These are phyloP conservation scores for Sericinus montela DNA, from an alignment of 2,888 invertebrate species.

Conservation along the genomic window DNA sequence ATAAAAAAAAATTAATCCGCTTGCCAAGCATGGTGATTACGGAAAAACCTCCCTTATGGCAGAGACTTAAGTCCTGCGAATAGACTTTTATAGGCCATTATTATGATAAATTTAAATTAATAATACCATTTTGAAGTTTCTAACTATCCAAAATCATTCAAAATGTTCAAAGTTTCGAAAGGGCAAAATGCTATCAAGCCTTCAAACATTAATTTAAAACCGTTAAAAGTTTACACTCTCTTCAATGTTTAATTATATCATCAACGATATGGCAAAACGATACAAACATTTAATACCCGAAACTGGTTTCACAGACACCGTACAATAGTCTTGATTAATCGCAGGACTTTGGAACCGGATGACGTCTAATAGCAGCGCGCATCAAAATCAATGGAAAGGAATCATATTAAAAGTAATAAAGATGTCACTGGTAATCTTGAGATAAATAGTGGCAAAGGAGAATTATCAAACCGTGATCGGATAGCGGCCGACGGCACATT, in stretches of 20 bases:
- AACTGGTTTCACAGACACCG: neutral
- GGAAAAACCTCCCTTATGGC: no score
- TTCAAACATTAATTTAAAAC: no score
- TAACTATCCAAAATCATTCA: no score
- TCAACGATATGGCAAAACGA: neutral
- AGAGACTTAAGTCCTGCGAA: no score
- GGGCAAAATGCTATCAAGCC: no score
- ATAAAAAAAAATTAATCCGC: no score
- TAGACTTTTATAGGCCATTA: no score
- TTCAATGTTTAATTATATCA: neutral
- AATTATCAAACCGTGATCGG: constrained; percentile 53
- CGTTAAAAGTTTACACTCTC: neutral
- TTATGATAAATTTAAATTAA: no score
- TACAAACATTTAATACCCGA: neutral
- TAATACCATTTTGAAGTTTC: no score
- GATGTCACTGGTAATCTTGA: constrained; percentile 66
- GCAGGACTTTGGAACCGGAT: constrained; percentile 46
- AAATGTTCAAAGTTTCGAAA: no score
- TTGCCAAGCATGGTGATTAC: no score
- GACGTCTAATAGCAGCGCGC: constrained; percentile 31
- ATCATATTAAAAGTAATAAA: constrained; percentile 49
- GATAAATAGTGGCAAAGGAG: constrained; percentile 61
- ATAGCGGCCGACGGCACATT: constrained; percentile 42
- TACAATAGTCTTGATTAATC: constrained; percentile 22
- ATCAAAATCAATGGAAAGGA: constrained; percentile 40